These are phyloP conservation scores for Emberiza fucata DNA, from an alignment of 2,113 vertebrate genomes.

Conservation along the genomic window DNA sequence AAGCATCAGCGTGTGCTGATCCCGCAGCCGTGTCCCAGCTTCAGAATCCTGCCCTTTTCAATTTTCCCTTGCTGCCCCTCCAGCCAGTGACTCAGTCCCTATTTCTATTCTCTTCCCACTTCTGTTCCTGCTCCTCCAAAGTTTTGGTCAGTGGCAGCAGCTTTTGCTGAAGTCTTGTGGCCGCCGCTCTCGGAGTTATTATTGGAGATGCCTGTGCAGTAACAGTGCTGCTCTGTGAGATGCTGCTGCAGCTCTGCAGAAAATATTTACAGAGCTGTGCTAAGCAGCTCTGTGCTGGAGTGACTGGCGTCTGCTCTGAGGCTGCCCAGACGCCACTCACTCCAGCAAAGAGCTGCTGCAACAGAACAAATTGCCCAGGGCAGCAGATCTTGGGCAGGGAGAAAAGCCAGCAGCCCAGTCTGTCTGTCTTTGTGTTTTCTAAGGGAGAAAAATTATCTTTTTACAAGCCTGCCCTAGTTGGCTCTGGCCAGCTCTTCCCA, in stretches of 20 bases:
- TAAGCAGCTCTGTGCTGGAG: constrained; percentile 51
- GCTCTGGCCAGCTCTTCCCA: constrained; percentile 59
- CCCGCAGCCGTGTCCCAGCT: not conserved
- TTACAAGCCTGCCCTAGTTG: constrained; percentile 57
- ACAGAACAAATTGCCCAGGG: constrained; percentile 62
- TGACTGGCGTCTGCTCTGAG: constrained; percentile 56
- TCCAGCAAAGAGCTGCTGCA: constrained; percentile 60
- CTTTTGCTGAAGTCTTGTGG: constrained; percentile 46
- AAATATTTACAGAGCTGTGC: constrained; percentile 57
- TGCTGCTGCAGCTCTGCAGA: constrained; percentile 30
- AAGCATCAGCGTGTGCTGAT: not conserved
- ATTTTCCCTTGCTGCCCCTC: not conserved
- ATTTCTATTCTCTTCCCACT: constrained; percentile 52
- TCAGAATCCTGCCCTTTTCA: not conserved
- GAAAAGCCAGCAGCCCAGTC: constrained; percentile 55
- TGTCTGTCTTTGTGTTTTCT: constrained; percentile 62
- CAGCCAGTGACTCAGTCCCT: constrained; percentile 36
- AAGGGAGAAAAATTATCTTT: constrained; percentile 58
- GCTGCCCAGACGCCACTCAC: constrained; percentile 59
- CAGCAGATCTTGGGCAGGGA: constrained; percentile 59
- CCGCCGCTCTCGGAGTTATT: constrained; percentile 18
- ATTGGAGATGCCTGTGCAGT: constrained; percentile 40
- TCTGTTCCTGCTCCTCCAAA: constrained; percentile 26
- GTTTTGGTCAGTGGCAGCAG: constrained; percentile 42
- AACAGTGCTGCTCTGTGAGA: constrained; percentile 57